Percentiles rank a stretch among this genome's conserved stretches.
Evolutionary conservation across 2,888 invertebrate species (phyloP).

Genomic region (Phyllotreta striolata): DNA sequence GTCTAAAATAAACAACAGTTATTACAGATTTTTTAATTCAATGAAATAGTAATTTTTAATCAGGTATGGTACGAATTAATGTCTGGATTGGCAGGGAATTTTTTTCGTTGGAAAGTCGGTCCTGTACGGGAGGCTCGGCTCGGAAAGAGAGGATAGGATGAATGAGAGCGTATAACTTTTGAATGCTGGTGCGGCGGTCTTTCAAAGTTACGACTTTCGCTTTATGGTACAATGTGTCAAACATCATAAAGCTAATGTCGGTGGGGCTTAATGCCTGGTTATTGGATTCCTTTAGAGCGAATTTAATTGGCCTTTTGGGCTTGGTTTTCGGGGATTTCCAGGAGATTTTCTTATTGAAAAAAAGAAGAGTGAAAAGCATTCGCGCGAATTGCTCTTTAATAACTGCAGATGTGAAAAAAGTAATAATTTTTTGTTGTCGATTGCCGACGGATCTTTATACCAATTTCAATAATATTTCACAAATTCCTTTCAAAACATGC

Average conservation of each 20-base stretch:
- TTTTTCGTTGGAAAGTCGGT: background rate
- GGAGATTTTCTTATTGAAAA: constrained; percentile 16
- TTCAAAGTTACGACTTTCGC: constrained; percentile 21
- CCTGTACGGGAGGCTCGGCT: background rate
- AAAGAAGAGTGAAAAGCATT: constrained; percentile 5
- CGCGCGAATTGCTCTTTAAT: constrained; percentile 8
- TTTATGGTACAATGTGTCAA: constrained; percentile 23
- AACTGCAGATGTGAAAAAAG: background rate
- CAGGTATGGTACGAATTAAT: background rate
- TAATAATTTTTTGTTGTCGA: background rate
- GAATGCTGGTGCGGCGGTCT: constrained; percentile 22
- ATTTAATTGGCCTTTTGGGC: constrained; percentile 20
- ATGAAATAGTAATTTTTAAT: too few relatives aligned
- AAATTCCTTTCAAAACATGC: too few relatives aligned
- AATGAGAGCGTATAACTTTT: constrained; percentile 22
- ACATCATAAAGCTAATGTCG: constrained; percentile 24
- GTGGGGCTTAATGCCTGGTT: constrained; percentile 21
- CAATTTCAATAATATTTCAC: too few relatives aligned
- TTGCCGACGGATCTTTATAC: too few relatives aligned
- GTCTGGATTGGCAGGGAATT: background rate
- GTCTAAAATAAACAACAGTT: too few relatives aligned
- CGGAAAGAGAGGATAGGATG: constrained; percentile 10
- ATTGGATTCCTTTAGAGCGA: constrained; percentile 22
- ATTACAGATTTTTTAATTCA: too few relatives aligned
- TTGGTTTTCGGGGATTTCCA: constrained; percentile 8